Evolutionary conservation across 2,113 vertebrate species (phyloP).

Genomic region (Sardina pilchardus): DNA sequence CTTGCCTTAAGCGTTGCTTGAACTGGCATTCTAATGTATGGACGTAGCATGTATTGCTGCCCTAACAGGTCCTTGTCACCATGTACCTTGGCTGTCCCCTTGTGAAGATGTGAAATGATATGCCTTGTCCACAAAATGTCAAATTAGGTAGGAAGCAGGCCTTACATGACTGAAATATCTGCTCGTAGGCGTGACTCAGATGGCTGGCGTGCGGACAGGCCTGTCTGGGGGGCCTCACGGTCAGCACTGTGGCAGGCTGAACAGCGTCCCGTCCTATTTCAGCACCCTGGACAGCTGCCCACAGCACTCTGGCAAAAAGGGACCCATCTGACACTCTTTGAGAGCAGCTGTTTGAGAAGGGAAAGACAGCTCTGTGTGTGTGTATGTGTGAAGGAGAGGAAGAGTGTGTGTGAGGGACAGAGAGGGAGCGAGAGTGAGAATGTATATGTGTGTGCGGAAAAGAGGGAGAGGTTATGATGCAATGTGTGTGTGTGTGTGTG

Average conservation of each 20-base stretch:
- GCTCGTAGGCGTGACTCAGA: background rate
- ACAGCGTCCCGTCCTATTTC: background rate
- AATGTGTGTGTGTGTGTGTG: background rate
- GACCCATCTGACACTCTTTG: background rate
- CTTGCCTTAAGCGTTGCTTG: no score
- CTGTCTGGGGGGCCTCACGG: background rate
- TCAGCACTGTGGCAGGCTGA: background rate
- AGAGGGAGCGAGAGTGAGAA: background rate
- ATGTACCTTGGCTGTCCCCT: no score
- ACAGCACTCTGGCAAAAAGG: background rate
- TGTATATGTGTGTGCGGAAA: background rate
- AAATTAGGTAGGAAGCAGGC: background rate
- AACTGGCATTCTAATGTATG: no score
- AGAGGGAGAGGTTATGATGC: background rate
- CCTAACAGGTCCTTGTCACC: no score
- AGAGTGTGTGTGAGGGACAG: background rate
- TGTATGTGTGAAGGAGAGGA: background rate
- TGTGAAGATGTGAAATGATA: no score
- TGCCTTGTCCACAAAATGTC: no score
- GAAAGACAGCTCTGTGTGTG: conserved; percentile 4
- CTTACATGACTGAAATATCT: background rate
- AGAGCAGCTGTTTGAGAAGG: background rate
- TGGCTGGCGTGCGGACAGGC: background rate
- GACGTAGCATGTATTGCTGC: no score
- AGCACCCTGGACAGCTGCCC: background rate